phyloP scores from a whole-genome alignment of 2,888 invertebrate species.

The Cheilosia impressa region DNA sequence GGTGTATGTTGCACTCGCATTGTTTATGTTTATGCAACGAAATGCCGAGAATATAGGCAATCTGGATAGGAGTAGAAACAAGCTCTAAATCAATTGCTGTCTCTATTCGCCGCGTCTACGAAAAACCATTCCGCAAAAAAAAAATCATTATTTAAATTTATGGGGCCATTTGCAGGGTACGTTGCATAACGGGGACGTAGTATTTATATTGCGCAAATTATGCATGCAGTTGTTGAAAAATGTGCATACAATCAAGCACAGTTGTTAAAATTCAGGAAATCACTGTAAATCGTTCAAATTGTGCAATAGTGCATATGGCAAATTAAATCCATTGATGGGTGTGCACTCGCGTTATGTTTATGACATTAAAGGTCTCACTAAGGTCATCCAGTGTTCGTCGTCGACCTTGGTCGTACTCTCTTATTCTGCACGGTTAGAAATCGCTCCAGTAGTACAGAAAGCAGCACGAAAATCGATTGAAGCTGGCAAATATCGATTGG shows the following conservation, averaged over 20 bases:
- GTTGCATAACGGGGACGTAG: background rate
- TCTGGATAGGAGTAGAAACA: no score
- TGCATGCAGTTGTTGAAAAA: background rate
- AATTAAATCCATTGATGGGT: no score
- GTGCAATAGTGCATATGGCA: background rate
- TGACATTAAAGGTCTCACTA: background rate
- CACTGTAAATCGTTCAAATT: background rate
- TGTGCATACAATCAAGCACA: background rate
- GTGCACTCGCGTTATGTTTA: background rate
- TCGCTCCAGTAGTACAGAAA: background rate
- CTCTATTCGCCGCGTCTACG: no score
- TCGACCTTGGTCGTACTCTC: background rate
- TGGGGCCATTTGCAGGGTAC: background rate
- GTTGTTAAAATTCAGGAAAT: conserved; percentile 1
- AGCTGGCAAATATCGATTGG: background rate
- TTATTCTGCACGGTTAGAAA: background rate
- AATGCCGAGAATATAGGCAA: no score
- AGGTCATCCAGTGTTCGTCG: background rate
- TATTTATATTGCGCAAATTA: background rate
- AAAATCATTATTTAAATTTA: background rate
- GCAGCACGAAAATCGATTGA: background rate
- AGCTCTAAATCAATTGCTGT: no score
- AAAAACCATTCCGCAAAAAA: no score
- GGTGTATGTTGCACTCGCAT: no score
- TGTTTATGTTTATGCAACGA: no score